Evolutionary conservation across 2,113 vertebrate species (phyloP), one percentile per base, ranked within the genome.

Genomic region (Engraulis encrasicolus): DNA sequence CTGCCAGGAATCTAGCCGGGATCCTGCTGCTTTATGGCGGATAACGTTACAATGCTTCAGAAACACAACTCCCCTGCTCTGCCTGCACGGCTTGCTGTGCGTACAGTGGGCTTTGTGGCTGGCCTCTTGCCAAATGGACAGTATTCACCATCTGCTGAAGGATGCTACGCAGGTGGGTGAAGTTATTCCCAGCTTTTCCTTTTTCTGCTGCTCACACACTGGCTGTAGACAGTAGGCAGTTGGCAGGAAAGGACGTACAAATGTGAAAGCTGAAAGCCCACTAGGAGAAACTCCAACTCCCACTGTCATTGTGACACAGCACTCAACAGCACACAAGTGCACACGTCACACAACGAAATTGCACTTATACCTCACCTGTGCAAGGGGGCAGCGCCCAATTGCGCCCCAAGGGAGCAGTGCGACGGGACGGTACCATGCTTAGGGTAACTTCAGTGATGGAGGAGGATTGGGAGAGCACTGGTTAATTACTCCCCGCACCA

Each of bases 21-120:
- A 93, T 4, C 77, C 49, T 19, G 40, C 5, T 71, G 40, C 50
- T 11, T 83, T 94, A 82, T 95, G 95, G 95, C 89, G 50, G 86
- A 77, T 50, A 6, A 86, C 81, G 83, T 81, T 94, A 12, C 87
- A 85, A 85, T 88, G 87, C 49, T 84, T 85, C 6, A 80, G 23
- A 84, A 85, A 85, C 81, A 81, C 85, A 58, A 58, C 66, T 58
- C 79, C 90, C 36, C 45, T 81, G 37, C 49, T 83, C 11, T 87
- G 48, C 48, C 38, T 92, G 1, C 80, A 89, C 20, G 40, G 86
- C 71, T 90, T 96, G 15, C 83, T 94, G 50, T 92, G 91, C 88
- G 48, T 95, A 45, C 94, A 94, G 88, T 95, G 95, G 95, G 90
- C 91, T 38, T 31, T 93, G 54, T 96, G 93, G 92, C 89, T 95